Base-by-base conservation (phyloP, 2,888 invertebrate genomes). In the Creontiades dilutus region DNA sequence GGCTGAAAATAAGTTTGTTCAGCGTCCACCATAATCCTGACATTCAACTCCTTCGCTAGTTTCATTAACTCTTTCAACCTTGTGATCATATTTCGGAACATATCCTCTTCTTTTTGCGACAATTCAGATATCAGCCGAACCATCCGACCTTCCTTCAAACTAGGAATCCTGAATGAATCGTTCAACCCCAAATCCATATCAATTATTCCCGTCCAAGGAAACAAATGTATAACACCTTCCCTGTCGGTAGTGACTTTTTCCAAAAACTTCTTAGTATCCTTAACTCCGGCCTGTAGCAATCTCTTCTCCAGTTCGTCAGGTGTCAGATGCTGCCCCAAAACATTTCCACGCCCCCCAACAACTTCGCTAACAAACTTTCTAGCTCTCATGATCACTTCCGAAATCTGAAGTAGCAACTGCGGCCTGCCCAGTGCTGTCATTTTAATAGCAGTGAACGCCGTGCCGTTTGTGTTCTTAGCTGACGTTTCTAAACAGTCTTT, bases 1-100 rank as follows among this genome's bases (percentile, higher is more conserved):
- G 99, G 99, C 94, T 99, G 99, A 95, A 99, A 99, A 94, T 99
- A 99, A 0, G 99, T 98, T 94, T 99, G 99, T 93, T 99, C 99
- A 0, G 99, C 99, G 94, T 99, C 99, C 88, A 99, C 96, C 99
- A 99, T 99, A 92, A 99, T 96, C 92, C 99, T 96, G 5, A 99
- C 98, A 93, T 99, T 98, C 93, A 97, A 95, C 61, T 97, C 97
- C 92, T 96, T 95, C 0, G 98, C 99, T 91, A 96, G 95, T 97
- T 97, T 93, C 91, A 97, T 98, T 92, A 99, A 96, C 91, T 96
- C 96, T 93, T 98, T 97, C 91, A 99, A 94, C 92, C 99, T 95
- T 90, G 98, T 95, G 93, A 99, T 96, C 99, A 99, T 99, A 94
- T 99, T 99, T 90, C 97, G 95, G 94, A 98, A 99, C 98, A 98